Evolutionary conservation across 2,888 invertebrate genomes (phyloP).

Genomic region (Catotricha subobsoleta): DNA sequence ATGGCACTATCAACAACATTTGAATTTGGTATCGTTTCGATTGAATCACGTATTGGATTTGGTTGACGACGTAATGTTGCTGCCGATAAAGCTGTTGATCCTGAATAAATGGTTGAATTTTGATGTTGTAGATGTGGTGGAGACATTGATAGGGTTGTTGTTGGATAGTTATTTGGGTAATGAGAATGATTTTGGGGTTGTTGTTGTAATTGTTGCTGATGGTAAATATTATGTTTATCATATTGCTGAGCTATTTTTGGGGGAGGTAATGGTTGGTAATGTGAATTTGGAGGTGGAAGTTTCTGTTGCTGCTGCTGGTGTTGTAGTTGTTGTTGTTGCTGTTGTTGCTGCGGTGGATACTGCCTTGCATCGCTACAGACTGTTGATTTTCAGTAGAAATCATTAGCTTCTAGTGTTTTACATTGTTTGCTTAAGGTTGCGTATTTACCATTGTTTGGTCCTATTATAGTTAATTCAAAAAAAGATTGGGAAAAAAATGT

Average conservation of each 20-base stretch:
- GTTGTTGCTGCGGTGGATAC: constrained; percentile 37
- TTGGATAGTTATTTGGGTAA: not conserved
- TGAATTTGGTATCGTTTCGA: constrained; percentile 19
- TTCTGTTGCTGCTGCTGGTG: constrained; percentile 19
- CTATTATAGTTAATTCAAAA: constrained; percentile 18
- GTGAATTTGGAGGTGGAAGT: not conserved
- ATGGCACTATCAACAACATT: constrained; percentile 25
- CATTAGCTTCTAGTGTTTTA: constrained; percentile 83
- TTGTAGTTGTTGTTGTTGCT: constrained; percentile 25
- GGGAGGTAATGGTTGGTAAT: constrained; percentile 2
- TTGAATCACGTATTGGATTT: constrained; percentile 17
- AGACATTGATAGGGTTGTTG: not conserved
- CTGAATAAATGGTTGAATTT: constrained; percentile 1
- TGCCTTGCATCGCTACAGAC: constrained; percentile 28
- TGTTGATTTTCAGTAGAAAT: constrained; percentile 82
- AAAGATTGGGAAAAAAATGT: not conserved
- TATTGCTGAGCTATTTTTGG: no score
- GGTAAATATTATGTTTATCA: constrained; percentile 15
- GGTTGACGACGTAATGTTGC: constrained; percentile 5
- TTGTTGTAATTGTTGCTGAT: constrained; percentile 24
- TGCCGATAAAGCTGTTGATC: not conserved
- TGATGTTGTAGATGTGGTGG: constrained; percentile 9
- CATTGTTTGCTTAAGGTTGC: constrained; percentile 91
- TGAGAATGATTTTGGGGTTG: constrained; percentile 5
- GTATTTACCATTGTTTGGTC: constrained; percentile 74